Conservation (phyloP, 53 echinoderm and acorn worm genomes). For the Glandiceps talaboti region DNA sequence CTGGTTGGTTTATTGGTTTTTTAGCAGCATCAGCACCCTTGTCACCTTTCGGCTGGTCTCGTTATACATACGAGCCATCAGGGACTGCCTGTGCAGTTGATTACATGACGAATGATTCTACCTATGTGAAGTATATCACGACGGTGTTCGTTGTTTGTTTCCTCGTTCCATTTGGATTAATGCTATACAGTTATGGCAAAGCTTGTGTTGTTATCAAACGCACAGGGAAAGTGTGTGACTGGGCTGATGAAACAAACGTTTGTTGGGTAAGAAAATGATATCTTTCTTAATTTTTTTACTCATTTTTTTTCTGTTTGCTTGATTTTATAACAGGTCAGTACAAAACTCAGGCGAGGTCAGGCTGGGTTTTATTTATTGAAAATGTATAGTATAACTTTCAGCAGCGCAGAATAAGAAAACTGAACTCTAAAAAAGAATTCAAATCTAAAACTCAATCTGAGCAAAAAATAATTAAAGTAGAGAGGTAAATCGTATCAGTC, state of each 20-base stretch:
- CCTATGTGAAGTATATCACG: conserved; percentile 31
- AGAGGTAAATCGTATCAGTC: too few relatives aligned
- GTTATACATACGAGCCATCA: conserved; percentile 50
- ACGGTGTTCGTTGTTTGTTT: conserved; percentile 23
- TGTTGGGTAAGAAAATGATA: too few relatives aligned
- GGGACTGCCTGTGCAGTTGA: conserved; percentile 55
- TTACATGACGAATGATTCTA: conserved; percentile 23
- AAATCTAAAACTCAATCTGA: too few relatives aligned
- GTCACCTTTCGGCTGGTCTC: conserved; percentile 58
- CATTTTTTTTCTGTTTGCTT: too few relatives aligned
- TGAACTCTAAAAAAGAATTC: too few relatives aligned
- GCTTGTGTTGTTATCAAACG: neutral
- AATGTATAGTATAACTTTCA: too few relatives aligned
- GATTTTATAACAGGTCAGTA: too few relatives aligned
- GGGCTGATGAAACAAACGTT: conserved; percentile 5
- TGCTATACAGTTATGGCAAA: conserved; percentile 19
- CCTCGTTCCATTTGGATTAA: conserved; percentile 29
- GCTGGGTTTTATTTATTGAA: too few relatives aligned
- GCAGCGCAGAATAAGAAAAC: too few relatives aligned
- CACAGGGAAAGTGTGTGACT: neutral
- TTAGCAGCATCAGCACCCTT: conserved; percentile 54
- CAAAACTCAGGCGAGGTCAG: too few relatives aligned
- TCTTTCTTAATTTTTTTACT: too few relatives aligned
- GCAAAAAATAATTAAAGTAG: too few relatives aligned
- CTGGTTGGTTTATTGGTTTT: conserved; percentile 44